Evolutionary conservation across 1,140 invertebrate genomes (phyloP).

Genomic region (Drosophila asahinai): DNA sequence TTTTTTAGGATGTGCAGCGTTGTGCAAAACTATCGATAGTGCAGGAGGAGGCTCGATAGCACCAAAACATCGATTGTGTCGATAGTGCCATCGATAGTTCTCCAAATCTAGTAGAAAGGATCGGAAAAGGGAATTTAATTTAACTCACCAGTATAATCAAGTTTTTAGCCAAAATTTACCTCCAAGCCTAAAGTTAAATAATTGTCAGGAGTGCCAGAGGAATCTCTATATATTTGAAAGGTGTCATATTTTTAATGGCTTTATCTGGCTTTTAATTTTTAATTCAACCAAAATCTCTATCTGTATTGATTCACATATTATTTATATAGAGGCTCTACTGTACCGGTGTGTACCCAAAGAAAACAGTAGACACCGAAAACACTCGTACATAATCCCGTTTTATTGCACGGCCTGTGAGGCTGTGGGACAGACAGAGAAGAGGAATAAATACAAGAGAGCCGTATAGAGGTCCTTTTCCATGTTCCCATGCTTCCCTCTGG

Average conservation of each 20-base stretch:
- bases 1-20: too few relatives aligned
- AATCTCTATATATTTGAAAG: too few relatives aligned
- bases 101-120: not conserved
- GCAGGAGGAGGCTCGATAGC: too few relatives aligned
- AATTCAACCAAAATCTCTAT: too few relatives aligned
- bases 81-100: too few relatives aligned
- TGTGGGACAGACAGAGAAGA: slow-evolving; percentile 29
- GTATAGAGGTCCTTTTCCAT: slow-evolving; percentile 36
- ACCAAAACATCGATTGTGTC: too few relatives aligned
- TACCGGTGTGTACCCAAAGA: slow-evolving; percentile 24
- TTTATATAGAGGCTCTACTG: slow-evolving; percentile 8
- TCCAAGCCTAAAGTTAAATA: too few relatives aligned
- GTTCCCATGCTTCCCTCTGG: slow-evolving; percentile 12
- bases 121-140: not conserved
- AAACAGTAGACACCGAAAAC: slow-evolving; percentile 47
- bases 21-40: too few relatives aligned
- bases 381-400: slow-evolving; percentile 73
- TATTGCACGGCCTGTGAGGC: slow-evolving; percentile 59
- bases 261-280: not conserved
- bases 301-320: not conserved
- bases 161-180: too few relatives aligned
- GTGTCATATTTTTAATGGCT: too few relatives aligned
- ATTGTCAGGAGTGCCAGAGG: too few relatives aligned
- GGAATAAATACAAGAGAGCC: slow-evolving; percentile 15
- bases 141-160: too few relatives aligned